Evolutionary conservation across 2,888 invertebrate genomes (phyloP).

Genomic region (Drosophila histrio): DNA sequence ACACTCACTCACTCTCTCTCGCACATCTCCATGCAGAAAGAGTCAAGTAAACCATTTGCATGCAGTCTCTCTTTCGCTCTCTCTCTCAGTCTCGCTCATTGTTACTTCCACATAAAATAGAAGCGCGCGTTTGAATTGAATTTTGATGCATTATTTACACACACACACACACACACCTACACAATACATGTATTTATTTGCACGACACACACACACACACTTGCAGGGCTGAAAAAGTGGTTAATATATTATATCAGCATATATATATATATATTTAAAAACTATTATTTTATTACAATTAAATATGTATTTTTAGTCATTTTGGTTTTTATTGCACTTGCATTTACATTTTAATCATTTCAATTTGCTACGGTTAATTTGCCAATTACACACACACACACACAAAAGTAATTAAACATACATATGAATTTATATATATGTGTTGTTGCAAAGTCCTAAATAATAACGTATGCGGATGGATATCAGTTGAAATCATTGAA

Average conservation of each 20-base stretch:
- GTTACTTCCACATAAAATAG: neutral
- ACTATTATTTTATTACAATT: neutral
- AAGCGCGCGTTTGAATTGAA: constrained; percentile 11
- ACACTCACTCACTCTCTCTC: neutral
- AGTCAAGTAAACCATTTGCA: neutral
- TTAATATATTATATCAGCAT: neutral
- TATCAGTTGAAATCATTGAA: too few relatives aligned
- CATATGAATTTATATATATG: constrained; percentile 27
- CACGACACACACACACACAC: constrained; percentile 23
- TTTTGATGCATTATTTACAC: constrained; percentile 13
- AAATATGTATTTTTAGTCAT: constrained; percentile 11
- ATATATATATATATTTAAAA: neutral
- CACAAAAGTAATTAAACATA: constrained; percentile 9
- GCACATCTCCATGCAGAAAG: neutral
- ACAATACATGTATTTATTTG: constrained; percentile 37
- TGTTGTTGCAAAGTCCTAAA: constrained; percentile 56
- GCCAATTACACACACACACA: constrained; percentile 20
- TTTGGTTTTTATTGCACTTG: constrained; percentile 44
- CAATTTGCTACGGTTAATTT: constrained; percentile 27
- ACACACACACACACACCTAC: constrained; percentile 17
- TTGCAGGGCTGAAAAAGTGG: neutral
- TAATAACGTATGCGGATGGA: too few relatives aligned
- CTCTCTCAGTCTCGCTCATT: neutral
- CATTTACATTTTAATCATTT: constrained; percentile 39
- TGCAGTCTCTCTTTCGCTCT: constrained; percentile 12